Base-by-base conservation (phyloP, 2,113 vertebrate genomes). In the Sula dactylatra region DNA sequence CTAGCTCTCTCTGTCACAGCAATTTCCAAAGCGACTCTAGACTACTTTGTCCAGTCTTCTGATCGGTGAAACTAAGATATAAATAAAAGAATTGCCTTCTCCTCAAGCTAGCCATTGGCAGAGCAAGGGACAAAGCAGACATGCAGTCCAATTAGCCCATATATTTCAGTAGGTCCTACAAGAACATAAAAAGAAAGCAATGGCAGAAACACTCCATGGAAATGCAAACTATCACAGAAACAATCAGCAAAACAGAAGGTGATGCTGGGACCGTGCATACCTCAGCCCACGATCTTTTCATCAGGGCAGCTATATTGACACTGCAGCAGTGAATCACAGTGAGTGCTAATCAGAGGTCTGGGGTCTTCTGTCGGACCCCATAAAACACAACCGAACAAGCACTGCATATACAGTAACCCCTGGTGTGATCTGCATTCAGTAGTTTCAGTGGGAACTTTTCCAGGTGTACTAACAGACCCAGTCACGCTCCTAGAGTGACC, bases 211-310 rank as follows among this genome's bases (percentile, higher is more conserved):
- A 16, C 32, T 29, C 24, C 8, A 7, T 32, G 15, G 13, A 18
- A 78, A 52, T 32, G 36, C 1, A 44, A 74, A 38, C 17, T 64
- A 3, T 34, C 49, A 62, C 9, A 12, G 50, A 84, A 74, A 3
- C 5, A 19, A 44, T 2, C 55, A 70, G 24, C 2, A 54, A 65
- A 70, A 24, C 4, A 13, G 24, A n/a, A 52, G 17, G 27, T 0
- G 1, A 36, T 47, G 25, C 32, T 80, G 32, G 50, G 22, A 42
- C 31, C 4, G 6, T 14, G 16, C 29, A 10, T 2, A 1, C 42
- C 66, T 83, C 44, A n/a, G 21, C 34, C 16, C 18, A 9, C 29
- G n/a, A 9, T 10, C 29, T 47, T 64, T 40, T 19, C n/a, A 11
- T 40, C 62, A 65, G 38, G 49, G 49, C 61, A 87, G 29, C 11